phyloP scores from a whole-genome alignment of 2,113 vertebrate species.

The Stomatorhinus ivindoensis region DNA sequence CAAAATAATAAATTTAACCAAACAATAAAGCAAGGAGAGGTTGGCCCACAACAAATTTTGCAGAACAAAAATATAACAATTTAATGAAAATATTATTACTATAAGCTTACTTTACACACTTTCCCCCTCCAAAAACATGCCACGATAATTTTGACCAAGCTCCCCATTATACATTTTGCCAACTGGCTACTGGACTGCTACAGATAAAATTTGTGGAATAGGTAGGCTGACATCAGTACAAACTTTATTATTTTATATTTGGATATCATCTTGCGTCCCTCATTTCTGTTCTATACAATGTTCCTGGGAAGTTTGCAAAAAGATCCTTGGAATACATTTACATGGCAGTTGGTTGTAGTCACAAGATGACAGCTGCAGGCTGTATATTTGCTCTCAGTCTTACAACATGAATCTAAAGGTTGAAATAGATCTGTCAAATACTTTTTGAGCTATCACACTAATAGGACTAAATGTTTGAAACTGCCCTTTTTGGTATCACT shows the following conservation, averaged over 20 bases:
- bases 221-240: background rate
- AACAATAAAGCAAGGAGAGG: background rate
- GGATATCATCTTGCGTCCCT: background rate
- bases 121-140: background rate
- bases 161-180: background rate
- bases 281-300: background rate
- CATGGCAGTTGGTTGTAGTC: background rate
- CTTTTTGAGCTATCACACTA: background rate
- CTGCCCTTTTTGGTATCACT: background rate
- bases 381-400: background rate
- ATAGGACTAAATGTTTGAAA: background rate
- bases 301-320: background rate
- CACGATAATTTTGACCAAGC: background rate
- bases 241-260: background rate
- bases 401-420: background rate
- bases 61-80: background rate
- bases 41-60: background rate
- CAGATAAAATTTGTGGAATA: background rate
- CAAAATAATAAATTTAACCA: background rate
- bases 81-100: background rate
- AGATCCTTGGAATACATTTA: background rate
- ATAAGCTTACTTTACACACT: background rate
- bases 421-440: background rate
- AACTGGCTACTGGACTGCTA: background rate
- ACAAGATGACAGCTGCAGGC: background rate